These are phyloP conservation scores for Julus scandinavius DNA, from an alignment of 2,888 invertebrate genomes.

Conservation along the genomic window DNA sequence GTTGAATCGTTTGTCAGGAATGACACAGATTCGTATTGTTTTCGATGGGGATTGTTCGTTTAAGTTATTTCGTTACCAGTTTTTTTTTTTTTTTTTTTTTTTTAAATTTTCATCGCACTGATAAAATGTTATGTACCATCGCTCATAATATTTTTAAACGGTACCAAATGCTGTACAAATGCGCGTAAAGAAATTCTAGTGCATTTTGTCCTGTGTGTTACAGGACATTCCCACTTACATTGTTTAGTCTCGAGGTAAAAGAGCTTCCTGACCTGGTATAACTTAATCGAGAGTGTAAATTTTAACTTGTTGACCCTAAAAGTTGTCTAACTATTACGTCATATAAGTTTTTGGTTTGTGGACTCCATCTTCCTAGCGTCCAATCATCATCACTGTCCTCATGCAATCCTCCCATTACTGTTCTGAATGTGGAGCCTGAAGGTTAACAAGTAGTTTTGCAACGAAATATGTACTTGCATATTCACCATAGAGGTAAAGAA, in stretches of 20 bases:
- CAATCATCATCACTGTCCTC: too few species aligned
- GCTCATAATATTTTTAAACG: background rate
- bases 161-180: background rate
- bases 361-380: too few species aligned
- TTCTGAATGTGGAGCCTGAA: too few species aligned
- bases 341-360: too few species aligned
- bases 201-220: background rate
- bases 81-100: background rate
- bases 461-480: too few species aligned
- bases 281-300: background rate
- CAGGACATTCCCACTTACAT: background rate
- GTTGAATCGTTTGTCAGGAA: background rate
- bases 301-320: too few species aligned
- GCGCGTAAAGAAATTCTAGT: background rate
- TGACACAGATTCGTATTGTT: background rate
- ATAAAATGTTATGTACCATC: background rate
- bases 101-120: background rate
- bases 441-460: too few species aligned
- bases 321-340: too few species aligned
- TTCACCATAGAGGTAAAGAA: too few species aligned
- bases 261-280: background rate
- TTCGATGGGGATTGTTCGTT: background rate
- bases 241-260: background rate
- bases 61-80: background rate
- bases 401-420: too few species aligned